Conservation (phyloP, 1,140 invertebrate species). For the Myzus persicae region DNA sequence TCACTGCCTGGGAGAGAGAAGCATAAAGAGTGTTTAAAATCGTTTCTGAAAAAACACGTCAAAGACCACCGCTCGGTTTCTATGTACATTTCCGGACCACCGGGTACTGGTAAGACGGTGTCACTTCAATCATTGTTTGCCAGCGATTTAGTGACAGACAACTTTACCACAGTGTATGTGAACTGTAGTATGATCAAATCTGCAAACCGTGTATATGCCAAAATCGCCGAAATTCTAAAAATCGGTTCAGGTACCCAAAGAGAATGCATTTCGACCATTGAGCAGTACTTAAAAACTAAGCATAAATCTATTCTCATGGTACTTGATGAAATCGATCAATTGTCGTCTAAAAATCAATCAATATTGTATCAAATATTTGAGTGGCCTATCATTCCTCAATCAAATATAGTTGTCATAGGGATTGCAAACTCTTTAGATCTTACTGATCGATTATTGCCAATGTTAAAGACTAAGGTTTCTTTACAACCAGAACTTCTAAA, state of each 20-base stretch:
- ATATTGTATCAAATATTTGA: slow-evolving; percentile 94
- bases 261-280: slow-evolving; percentile 70
- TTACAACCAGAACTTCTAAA: slow-evolving; percentile 80
- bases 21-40: slow-evolving; percentile 75
- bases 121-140: slow-evolving; percentile 78
- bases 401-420: slow-evolving; percentile 84
- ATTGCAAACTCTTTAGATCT: slow-evolving; percentile 97
- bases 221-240: slow-evolving; percentile 70
- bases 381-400: slow-evolving; percentile 79
- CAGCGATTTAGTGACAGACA: slow-evolving; percentile 66
- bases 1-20: slow-evolving; percentile 79
- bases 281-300: slow-evolving; percentile 72
- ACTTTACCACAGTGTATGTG: slow-evolving; percentile 76
- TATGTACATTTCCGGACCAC: slow-evolving; percentile 93
- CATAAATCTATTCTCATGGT: slow-evolving; percentile 80
- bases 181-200: slow-evolving; percentile 85
- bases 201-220: slow-evolving; percentile 75
- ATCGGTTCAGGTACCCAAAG: slow-evolving; percentile 67
- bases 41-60: slow-evolving; percentile 76
- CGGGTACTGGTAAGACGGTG: slow-evolving; percentile 96
- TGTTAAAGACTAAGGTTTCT: slow-evolving; percentile 79
- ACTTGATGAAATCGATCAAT: slow-evolving; percentile 96
- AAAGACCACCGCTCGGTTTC: slow-evolving; percentile 76
- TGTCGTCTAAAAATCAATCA: slow-evolving; percentile 83
- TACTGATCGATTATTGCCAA: slow-evolving; percentile 87